phyloP scores from a whole-genome alignment of 2,113 vertebrate species.

The Ageneiosus marmoratus region DNA sequence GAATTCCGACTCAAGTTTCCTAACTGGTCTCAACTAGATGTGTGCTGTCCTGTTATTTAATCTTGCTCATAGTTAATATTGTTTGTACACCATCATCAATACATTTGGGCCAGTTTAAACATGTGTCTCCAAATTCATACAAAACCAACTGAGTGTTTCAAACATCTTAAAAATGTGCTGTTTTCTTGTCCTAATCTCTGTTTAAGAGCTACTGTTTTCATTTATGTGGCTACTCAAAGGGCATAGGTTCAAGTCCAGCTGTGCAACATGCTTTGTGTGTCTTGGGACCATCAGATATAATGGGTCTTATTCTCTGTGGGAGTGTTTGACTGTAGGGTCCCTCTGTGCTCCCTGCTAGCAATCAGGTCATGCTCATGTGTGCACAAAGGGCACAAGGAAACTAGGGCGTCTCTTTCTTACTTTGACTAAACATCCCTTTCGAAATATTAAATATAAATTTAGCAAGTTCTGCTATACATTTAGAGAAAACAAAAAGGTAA shows the following conservation, averaged over 20 bases:
- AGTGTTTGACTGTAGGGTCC: neutral
- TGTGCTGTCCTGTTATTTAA: neutral
- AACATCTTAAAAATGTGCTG: neutral
- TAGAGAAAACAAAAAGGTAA: no score
- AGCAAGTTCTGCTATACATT: no score
- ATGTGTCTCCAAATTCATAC: neutral
- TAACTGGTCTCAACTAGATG: neutral
- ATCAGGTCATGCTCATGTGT: neutral
- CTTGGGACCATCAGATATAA: neutral
- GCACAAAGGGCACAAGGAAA: neutral
- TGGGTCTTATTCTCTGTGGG: neutral
- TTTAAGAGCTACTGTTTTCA: neutral
- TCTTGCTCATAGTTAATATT: neutral
- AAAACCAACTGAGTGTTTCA: neutral
- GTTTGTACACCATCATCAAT: neutral
- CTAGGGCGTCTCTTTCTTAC: neutral
- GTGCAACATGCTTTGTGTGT: neutral
- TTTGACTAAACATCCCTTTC: neutral
- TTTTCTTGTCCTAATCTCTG: no score
- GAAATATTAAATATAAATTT: neutral
- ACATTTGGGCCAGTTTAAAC: neutral
- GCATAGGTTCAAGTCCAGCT: neutral
- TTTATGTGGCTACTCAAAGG: neutral
- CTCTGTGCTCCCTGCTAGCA: neutral
- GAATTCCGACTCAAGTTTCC: neutral